Conservation (phyloP, 2,113 vertebrate genomes). For the Hippocampus abdominalis region DNA sequence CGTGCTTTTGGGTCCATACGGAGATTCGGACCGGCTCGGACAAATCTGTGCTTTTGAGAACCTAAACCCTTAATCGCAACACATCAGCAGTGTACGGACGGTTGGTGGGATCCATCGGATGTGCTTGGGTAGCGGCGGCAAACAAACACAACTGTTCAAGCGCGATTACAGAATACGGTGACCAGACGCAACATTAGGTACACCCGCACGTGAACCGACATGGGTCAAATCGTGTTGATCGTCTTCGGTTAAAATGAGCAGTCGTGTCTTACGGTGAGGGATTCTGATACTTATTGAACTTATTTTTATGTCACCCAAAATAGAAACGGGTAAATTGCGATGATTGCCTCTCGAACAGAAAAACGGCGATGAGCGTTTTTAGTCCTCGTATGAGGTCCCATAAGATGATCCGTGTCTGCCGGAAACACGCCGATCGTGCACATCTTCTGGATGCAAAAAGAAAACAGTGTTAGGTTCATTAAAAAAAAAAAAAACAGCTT, state of each 20-base stretch:
- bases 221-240: background rate
- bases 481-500: too few relatives aligned
- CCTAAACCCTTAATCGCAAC: background rate
- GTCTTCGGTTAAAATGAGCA: background rate
- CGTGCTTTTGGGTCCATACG: background rate
- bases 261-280: background rate
- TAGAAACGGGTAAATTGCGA: background rate
- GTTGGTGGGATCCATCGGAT: background rate
- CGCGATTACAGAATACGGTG: background rate
- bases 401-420: background rate
- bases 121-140: background rate
- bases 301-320: background rate
- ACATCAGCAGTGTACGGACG: background rate
- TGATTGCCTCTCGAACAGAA: background rate
- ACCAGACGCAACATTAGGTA: background rate
- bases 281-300: background rate
- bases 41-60: background rate
- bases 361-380: background rate
- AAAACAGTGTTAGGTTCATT: too few relatives aligned
- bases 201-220: background rate
- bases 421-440: background rate
- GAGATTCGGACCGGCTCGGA: background rate
- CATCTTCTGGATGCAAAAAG: background rate
- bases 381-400: background rate
- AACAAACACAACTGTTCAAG: constrained; percentile 6